Evolutionary conservation across 2,888 invertebrate species (phyloP).

Genomic region (Alentia gelatinosa): DNA sequence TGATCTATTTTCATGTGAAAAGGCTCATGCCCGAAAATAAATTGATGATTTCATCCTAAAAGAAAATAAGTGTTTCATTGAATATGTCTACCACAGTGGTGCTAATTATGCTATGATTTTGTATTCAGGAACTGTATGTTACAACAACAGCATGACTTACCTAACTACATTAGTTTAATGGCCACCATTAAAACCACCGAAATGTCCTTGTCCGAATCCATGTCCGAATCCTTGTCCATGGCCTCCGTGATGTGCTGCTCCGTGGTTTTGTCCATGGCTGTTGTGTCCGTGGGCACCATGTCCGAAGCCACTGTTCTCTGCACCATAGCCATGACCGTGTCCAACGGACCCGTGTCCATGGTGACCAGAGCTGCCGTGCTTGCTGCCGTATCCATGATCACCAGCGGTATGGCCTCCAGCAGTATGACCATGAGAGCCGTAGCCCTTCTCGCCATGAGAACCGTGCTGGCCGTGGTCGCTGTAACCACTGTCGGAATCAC

Average conservation of each 20-base stretch:
- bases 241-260: not conserved
- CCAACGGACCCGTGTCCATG: not conserved
- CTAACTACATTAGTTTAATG: not conserved
- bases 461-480: not conserved
- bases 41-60: too few relatives aligned
- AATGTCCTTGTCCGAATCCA: not conserved
- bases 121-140: too few relatives aligned
- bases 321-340: not conserved
- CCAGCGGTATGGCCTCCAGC: not conserved
- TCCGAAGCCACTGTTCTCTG: not conserved
- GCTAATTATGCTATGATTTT: too few relatives aligned
- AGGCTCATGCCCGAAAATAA: too few relatives aligned
- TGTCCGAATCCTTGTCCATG: not conserved
- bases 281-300: not conserved
- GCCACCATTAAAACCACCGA: not conserved
- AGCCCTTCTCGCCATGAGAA: not conserved
- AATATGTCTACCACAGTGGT: too few relatives aligned
- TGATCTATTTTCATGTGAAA: too few relatives aligned
- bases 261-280: not conserved
- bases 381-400: not conserved
- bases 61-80: too few relatives aligned
- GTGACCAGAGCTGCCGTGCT: not conserved
- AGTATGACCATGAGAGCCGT: not conserved
- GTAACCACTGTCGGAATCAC: not conserved
- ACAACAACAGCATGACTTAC: too few relatives aligned